Conservation (phyloP, 2,113 vertebrate species). For the Corythoichthys intestinalis region DNA sequence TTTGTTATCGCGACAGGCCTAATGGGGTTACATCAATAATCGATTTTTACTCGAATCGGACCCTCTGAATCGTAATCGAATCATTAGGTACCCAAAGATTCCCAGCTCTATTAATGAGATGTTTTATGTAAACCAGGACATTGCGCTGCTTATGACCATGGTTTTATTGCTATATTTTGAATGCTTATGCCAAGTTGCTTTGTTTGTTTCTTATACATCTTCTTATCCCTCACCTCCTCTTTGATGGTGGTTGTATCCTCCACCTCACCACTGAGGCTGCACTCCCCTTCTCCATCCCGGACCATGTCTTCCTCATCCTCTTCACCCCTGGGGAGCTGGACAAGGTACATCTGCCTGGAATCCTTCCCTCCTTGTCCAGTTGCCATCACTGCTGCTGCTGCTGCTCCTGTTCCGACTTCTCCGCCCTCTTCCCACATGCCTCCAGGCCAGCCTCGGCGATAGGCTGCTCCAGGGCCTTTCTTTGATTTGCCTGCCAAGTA, state of each 20-base stretch:
- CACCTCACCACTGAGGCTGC: constrained; percentile 66
- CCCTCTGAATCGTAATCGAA: too few relatives aligned
- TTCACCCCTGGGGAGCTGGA: constrained; percentile 67
- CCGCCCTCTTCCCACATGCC: constrained; percentile 73
- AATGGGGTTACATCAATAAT: too few relatives aligned
- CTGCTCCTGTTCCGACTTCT: constrained; percentile 39
- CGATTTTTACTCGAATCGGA: too few relatives aligned
- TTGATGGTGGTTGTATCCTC: constrained; percentile 77
- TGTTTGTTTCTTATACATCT: constrained; percentile 60
- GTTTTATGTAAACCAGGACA: too few relatives aligned
- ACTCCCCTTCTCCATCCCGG: constrained; percentile 71
- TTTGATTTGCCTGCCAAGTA: constrained; percentile 73
- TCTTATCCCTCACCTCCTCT: constrained; percentile 77
- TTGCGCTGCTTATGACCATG: too few relatives aligned
- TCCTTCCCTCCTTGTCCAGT: constrained; percentile 58
- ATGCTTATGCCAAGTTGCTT: constrained; percentile 34
- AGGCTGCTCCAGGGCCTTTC: constrained; percentile 55
- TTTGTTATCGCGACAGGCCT: too few relatives aligned
- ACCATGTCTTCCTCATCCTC: constrained; percentile 64
- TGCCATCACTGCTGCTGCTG: constrained; percentile 50
- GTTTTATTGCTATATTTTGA: constrained; percentile 14
- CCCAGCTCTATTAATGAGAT: too few relatives aligned
- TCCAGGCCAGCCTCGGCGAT: constrained; percentile 71
- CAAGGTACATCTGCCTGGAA: constrained; percentile 71
- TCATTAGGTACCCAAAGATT: too few relatives aligned